Evolutionary conservation across 2,113 vertebrate genomes (phyloP).

Genomic region (Microcebus ravelobensis): DNA sequence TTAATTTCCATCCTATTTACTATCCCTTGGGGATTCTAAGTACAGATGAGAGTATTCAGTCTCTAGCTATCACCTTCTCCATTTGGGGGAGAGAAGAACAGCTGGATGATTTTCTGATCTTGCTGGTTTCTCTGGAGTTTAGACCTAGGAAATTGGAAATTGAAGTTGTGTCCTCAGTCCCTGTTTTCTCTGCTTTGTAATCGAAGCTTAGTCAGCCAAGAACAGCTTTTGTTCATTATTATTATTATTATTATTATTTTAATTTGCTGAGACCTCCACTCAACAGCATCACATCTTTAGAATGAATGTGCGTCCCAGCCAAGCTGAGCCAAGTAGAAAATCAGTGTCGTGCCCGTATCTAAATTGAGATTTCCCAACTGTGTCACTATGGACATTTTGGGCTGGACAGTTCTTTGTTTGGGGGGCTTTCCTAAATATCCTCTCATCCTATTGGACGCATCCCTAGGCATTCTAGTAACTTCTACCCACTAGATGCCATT

Average conservation of each 20-base stretch:
- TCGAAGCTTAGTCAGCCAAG: background rate
- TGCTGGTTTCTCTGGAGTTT: background rate
- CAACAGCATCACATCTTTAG: background rate
- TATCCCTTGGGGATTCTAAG: background rate
- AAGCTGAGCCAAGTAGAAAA: background rate
- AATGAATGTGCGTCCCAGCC: background rate
- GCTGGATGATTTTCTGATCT: background rate
- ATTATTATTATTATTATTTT: background rate
- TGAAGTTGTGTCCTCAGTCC: background rate
- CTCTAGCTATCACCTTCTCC: background rate
- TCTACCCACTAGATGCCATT: background rate
- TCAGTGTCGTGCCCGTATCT: background rate
- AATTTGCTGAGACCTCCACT: background rate
- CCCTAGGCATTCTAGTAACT: background rate
- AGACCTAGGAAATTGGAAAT: background rate
- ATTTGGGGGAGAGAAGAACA: background rate
- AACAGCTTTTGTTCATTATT: background rate
- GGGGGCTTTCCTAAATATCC: background rate
- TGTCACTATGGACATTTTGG: background rate
- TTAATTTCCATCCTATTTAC: background rate
- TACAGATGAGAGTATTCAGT: background rate
- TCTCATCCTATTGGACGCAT: background rate
- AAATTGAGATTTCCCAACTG: background rate
- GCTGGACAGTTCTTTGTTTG: background rate
- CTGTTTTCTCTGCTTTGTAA: conserved; percentile 14